Conservation (phyloP, 2,888 invertebrate genomes). For the Hirtodrosophila duncani region DNA sequence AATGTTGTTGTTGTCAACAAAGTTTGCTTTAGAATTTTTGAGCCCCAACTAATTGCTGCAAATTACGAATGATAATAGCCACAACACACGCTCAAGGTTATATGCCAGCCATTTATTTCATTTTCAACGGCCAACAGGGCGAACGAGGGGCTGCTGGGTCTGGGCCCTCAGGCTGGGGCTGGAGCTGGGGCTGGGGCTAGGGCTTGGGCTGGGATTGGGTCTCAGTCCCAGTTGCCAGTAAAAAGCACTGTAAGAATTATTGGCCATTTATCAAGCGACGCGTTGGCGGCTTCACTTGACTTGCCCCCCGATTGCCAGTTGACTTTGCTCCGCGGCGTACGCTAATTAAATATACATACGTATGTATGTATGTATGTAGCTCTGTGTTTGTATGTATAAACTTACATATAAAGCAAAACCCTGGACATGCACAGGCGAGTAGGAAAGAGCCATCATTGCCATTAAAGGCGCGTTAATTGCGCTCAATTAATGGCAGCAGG, state of each 20-base stretch:
- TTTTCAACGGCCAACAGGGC: constrained; percentile 42
- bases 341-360: constrained; percentile 65
- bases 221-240: constrained; percentile 33
- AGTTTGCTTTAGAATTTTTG: constrained; percentile 74
- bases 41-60: constrained; percentile 72
- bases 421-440: constrained; percentile 4
- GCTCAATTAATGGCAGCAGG: constrained; percentile 70
- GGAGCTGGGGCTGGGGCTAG: not conserved
- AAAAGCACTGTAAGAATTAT: constrained; percentile 65
- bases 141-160: not conserved
- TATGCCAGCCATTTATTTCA: constrained; percentile 64
- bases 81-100: constrained; percentile 73
- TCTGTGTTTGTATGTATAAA: constrained; percentile 10
- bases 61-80: constrained; percentile 74
- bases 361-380: constrained; percentile 16
- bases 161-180: not conserved
- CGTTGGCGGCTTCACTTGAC: constrained; percentile 40
- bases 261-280: constrained; percentile 70
- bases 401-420: constrained; percentile 4
- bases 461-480: constrained; percentile 68
- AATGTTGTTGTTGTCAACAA: constrained; percentile 45
- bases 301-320: constrained; percentile 19
- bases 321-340: constrained; percentile 46
- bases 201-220: not conserved
- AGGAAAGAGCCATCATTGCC: constrained; percentile 32